Conservation (phyloP, 2,113 vertebrate species). For the Hippoglossus stenolepis region DNA sequence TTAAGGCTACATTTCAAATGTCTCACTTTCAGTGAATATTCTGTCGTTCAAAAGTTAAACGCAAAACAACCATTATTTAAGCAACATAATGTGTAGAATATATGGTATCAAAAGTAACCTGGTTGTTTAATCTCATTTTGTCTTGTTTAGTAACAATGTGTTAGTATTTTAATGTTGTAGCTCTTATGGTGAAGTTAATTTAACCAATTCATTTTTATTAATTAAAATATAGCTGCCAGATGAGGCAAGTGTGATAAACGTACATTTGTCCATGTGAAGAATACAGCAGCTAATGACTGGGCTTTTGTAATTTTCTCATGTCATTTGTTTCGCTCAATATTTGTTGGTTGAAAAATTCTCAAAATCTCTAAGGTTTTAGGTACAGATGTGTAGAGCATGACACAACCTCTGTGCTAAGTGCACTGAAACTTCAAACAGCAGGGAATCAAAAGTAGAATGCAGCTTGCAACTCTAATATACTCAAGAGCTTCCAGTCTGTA, state of each 20-base stretch:
- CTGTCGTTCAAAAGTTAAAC: too few relatives aligned
- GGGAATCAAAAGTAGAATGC: neutral
- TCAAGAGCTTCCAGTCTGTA: neutral
- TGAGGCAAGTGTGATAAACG: neutral
- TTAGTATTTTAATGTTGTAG: neutral
- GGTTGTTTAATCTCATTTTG: neutral
- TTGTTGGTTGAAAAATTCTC: too few relatives aligned
- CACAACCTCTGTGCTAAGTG: neutral
- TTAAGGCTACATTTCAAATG: too few relatives aligned
- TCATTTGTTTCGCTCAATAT: too few relatives aligned
- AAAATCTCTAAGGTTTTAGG: too few relatives aligned
- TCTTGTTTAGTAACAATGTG: neutral
- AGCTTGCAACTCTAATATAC: neutral
- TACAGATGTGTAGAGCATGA: too few relatives aligned
- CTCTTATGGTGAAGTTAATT: neutral
- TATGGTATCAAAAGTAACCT: neutral
- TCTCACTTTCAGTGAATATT: too few relatives aligned
- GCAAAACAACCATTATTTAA: too few relatives aligned
- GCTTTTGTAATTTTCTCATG: too few relatives aligned
- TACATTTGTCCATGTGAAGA: too few relatives aligned
- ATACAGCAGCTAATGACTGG: too few relatives aligned
- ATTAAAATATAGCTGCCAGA: neutral
- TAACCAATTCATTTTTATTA: neutral
- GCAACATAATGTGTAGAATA: too few relatives aligned
- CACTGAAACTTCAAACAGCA: neutral